These are phyloP conservation scores for Epizoanthus rinbou DNA, from an alignment of 92 coral and sea anemone species.

Conservation along the genomic window DNA sequence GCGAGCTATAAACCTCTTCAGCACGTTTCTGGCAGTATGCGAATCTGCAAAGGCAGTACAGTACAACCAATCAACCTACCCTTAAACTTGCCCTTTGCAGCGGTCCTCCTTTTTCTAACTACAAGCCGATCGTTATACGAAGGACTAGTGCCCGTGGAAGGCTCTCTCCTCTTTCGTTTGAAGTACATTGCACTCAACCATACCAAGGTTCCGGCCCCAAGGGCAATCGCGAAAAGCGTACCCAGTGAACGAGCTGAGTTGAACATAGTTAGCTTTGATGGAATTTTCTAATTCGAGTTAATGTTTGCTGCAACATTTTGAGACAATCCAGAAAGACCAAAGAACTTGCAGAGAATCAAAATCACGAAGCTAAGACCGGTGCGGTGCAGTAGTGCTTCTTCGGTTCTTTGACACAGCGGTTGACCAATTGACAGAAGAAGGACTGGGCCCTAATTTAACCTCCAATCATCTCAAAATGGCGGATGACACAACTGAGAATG, in stretches of 20 bases:
- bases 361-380: background rate
- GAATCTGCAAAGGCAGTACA: too few relatives aligned
- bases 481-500: background rate
- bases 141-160: conserved; percentile 66
- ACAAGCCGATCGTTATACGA: conserved; percentile 63
- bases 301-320: background rate
- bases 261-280: conserved; percentile 5
- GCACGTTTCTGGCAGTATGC: too few relatives aligned
- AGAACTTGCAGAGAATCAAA: background rate
- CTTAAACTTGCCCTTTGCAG: conserved; percentile 28
- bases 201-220: conserved; percentile 77
- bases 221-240: conserved; percentile 28
- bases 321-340: background rate
- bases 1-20: too few relatives aligned
- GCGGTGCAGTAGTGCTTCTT: too few relatives aligned
- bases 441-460: background rate
- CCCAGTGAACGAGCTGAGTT: conserved; percentile 23
- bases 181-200: conserved; percentile 72
- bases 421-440: background rate
- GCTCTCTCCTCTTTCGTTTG: conserved; percentile 78
- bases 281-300: background rate
- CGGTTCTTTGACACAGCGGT: conserved; percentile 2
- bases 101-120: conserved; percentile 40
- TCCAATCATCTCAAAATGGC: background rate
- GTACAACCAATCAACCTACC: conserved; percentile 3